These are phyloP conservation scores for Monopis laevigella DNA, from an alignment of 2,888 invertebrate species.

Conservation along the genomic window DNA sequence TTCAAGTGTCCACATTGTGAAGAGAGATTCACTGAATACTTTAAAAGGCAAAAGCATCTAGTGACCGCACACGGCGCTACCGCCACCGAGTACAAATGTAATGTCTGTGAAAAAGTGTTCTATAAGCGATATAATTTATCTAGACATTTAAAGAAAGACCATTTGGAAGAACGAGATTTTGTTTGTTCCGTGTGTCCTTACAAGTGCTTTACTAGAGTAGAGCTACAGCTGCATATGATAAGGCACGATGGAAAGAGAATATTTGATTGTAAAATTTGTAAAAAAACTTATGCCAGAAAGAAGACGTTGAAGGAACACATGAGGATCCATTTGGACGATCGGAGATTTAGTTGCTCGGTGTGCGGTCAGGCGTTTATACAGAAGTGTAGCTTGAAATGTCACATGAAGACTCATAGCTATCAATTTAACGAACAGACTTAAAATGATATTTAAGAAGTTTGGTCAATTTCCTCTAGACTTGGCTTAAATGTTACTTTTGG, in stretches of 20 bases:
- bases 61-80: conserved; percentile 38
- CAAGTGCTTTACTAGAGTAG: conserved; percentile 8
- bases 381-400: conserved; percentile 49
- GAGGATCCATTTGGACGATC: conserved; percentile 48
- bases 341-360: conserved; percentile 38
- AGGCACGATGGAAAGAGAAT: conserved; percentile 43
- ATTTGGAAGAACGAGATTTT: conserved; percentile 17
- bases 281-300: conserved; percentile 46
- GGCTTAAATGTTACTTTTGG: too few relatives aligned
- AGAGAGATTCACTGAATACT: conserved; percentile 41
- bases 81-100: conserved; percentile 40
- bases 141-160: conserved; percentile 15
- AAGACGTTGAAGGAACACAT: conserved; percentile 47
- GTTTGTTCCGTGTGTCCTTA: conserved; percentile 15
- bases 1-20: conserved; percentile 45
- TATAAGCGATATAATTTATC: conserved; percentile 30
- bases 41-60: conserved; percentile 42
- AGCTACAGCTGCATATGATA: conserved; percentile 25
- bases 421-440: conserved; percentile 23
- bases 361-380: conserved; percentile 52
- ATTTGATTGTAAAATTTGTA: conserved; percentile 43
- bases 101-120: conserved; percentile 38
- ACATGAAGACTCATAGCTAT: conserved; percentile 43
- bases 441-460: too few relatives aligned
- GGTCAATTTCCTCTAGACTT: too few relatives aligned